Evolutionary conservation across 2,888 invertebrate species (phyloP).

Genomic region (Operophtera brumata): DNA sequence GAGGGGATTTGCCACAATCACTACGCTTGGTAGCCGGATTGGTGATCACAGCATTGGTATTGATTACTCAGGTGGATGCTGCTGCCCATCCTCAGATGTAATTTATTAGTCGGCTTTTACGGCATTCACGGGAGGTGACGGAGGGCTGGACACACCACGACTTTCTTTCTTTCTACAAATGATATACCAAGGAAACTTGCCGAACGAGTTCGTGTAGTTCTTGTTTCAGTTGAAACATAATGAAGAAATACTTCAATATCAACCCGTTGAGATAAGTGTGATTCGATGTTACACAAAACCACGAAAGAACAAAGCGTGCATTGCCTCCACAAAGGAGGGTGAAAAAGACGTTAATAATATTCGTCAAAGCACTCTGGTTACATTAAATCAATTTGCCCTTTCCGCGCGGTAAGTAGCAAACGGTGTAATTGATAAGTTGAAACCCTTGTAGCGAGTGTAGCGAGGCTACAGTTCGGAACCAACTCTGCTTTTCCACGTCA

Average conservation of each 20-base stretch:
- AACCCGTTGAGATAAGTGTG: conserved; percentile 70
- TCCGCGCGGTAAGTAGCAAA: conserved; percentile 81
- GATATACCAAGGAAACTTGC: too few species aligned
- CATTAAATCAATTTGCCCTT: conserved; percentile 82
- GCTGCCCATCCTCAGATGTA: too few species aligned
- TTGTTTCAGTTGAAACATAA: not conserved
- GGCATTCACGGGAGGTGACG: too few species aligned
- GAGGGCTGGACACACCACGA: too few species aligned
- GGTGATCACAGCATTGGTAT: too few species aligned
- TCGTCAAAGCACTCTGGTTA: conserved; percentile 81
- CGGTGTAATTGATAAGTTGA: conserved; percentile 81
- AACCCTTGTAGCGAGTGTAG: conserved; percentile 71
- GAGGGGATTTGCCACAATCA: too few species aligned
- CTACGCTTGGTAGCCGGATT: too few species aligned
- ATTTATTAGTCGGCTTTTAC: too few species aligned
- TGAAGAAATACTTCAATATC: conserved; percentile 26
- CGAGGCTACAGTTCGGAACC: conserved; percentile 72
- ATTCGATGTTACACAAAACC: conserved; percentile 73
- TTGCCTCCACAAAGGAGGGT: conserved; percentile 69
- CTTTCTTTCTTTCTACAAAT: too few species aligned
- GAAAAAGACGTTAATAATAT: conserved; percentile 81
- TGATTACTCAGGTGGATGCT: too few species aligned
- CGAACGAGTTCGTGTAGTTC: too few species aligned
- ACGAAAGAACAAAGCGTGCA: conserved; percentile 77
- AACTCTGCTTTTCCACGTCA: conserved; percentile 52